A percentile compares a stretch with the other conserved stretches of the same genome.
These are phyloP conservation scores for Mylabris phalerata DNA, from an alignment of 1,140 invertebrate genomes.

Conservation along the genomic window DNA sequence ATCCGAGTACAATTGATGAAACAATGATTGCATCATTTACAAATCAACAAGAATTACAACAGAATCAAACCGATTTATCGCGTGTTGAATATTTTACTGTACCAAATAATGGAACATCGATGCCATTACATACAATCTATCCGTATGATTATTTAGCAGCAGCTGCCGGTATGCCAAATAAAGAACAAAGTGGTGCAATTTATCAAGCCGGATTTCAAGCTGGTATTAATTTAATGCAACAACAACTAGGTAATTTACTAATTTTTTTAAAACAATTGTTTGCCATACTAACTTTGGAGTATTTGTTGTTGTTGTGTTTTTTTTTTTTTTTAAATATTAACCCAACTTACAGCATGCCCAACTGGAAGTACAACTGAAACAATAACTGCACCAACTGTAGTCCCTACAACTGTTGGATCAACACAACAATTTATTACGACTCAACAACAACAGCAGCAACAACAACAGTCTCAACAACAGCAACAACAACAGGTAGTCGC, in stretches of 20 bases:
- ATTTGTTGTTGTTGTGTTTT: too few relatives aligned
- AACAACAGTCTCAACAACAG: background rate
- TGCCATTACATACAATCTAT: conserved; percentile 40
- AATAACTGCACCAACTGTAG: conserved; percentile 23
- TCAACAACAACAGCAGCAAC: background rate
- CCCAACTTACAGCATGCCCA: conserved; percentile 26
- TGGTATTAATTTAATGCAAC: conserved; percentile 40
- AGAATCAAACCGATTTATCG: conserved; percentile 27
- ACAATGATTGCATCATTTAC: conserved; percentile 37
- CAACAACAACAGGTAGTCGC: background rate
- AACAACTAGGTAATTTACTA: conserved; percentile 31
- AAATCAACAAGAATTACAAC: conserved; percentile 27
- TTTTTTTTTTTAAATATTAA: conserved; percentile 3
- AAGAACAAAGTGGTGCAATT: conserved; percentile 32
- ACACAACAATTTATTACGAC: conserved; percentile 7
- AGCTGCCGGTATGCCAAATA: conserved; percentile 29
- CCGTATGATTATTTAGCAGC: conserved; percentile 37
- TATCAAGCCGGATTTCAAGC: conserved; percentile 45
- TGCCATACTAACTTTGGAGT: too few relatives aligned
- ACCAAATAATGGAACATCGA: conserved; percentile 40
- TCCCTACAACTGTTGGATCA: conserved; percentile 23
- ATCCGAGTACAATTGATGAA: conserved; percentile 36
- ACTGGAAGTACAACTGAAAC: conserved; percentile 27
- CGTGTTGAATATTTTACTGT: conserved; percentile 49
- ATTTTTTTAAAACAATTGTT: background rate